A percentile compares a stretch with the other conserved stretches of the same genome.
These are phyloP conservation scores for Pelecanoides urinatrix DNA, from an alignment of 2,113 vertebrate genomes.

Conservation along the genomic window DNA sequence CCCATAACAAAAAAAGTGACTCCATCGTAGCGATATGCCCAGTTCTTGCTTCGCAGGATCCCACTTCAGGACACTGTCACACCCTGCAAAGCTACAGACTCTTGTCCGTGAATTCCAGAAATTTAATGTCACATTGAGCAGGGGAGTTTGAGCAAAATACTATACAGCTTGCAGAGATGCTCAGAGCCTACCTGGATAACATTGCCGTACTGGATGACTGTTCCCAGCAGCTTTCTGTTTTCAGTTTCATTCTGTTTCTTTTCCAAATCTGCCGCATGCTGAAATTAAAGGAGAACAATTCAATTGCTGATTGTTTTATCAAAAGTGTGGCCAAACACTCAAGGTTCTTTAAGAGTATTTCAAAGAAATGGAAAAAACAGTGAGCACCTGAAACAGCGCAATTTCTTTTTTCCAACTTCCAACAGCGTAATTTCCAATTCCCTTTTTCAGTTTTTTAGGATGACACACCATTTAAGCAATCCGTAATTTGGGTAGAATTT, in stretches of 20 bases:
- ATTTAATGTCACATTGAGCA: background rate
- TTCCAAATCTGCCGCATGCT: conserved; percentile 97
- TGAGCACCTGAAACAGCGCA: fast-evolving
- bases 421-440: background rate
- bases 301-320: background rate
- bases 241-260: conserved; percentile 99
- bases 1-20: no score
- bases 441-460: background rate
- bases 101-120: background rate
- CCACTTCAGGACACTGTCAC: background rate
- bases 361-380: background rate
- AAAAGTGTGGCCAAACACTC: background rate
- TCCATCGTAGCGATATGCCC: fast-evolving
- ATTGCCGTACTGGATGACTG: conserved; percentile 95
- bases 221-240: conserved; percentile 94
- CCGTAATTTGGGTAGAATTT: background rate
- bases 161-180: background rate
- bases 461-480: background rate
- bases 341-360: background rate
- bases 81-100: background rate
- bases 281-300: conserved; percentile 8
- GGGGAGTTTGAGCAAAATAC: background rate
- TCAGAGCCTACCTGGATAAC: conserved; percentile 87
- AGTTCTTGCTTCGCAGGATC: background rate
- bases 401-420: background rate